These are phyloP conservation scores for Poecilia gillii DNA, from an alignment of 2,797 vertebrate species.

Conservation along the genomic window DNA sequence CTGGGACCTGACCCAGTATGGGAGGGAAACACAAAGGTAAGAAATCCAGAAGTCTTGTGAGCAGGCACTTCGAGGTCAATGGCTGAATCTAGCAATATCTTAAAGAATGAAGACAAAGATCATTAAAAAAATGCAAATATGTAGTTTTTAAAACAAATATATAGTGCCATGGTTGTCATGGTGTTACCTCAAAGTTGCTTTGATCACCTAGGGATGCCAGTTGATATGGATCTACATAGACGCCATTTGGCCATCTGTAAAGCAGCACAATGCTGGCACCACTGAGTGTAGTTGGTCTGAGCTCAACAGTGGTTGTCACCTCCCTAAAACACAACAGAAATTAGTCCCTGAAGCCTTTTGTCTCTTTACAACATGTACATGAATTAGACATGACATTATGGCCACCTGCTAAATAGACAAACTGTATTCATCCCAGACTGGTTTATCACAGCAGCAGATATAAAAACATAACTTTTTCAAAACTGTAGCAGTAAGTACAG, in stretches of 20 bases:
- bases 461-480: not conserved
- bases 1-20: constrained; percentile 49
- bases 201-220: constrained; percentile 81
- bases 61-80: constrained; percentile 89
- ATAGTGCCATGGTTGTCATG: not conserved
- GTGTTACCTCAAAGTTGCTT: constrained; percentile 84
- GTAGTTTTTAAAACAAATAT: not conserved
- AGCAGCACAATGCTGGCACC: constrained; percentile 78
- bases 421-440: not conserved
- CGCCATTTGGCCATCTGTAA: constrained; percentile 81
- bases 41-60: constrained; percentile 80
- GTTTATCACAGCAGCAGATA: not conserved
- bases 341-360: not conserved
- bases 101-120: constrained; percentile 12
- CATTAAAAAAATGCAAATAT: constrained; percentile 3
- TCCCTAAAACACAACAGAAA: constrained; percentile 80
- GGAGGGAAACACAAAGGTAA: constrained; percentile 81
- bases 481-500: not conserved
- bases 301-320: constrained; percentile 79
- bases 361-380: not conserved
- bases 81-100: constrained; percentile 84
- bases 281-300: constrained; percentile 59
- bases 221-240: constrained; percentile 92
- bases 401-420: not conserved
- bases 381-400: not conserved